Evolutionary conservation across 2,888 invertebrate species (phyloP), one percentile per base, ranked within the genome.

Genomic region (Tyria jacobaeae): DNA sequence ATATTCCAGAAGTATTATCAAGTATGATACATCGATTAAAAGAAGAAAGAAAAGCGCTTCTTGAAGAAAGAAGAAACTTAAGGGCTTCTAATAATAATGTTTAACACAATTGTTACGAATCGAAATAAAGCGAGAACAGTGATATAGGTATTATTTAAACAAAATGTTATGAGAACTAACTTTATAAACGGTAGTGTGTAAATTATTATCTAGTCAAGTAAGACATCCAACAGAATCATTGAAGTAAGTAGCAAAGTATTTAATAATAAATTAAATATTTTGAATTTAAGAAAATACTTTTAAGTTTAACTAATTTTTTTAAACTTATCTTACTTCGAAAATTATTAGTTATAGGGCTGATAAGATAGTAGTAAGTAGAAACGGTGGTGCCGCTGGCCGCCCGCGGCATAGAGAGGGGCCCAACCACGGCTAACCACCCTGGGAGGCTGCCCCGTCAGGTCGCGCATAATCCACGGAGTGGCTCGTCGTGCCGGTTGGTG

Each of bases 1-100:
- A 4, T 10, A 47, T 56, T 5, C 44, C 44, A n/a, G 24, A 35
- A 34, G 1, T 24, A 47, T 56, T 56, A 56, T 17, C n/a, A 15
- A 47, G 15, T 21, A 47, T 56, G 34, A 24, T 47, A 24, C 15
- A 56, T 10, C 21, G 34, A 47, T 24, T 47, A 14, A 56, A 56
- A n/a, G 24, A 47, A 21, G 24, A 47, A 57, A 48, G 56, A 17
- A 48, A n/a, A 25, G 5, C 10, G 35, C 37, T 57, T 35, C 12
- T 37, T 1, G 27, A 37, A 39, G 37, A 57, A 7, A 35, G 37
- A 12, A 6, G n/a, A 37, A 56, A 47, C 34, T 15, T 56, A 24
- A 24, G 12, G n/a, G 34, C 31, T n/a, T 24, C 47, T 1, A 7
- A 35, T 34, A 56, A 21, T 10, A 31, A 41, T 41, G 21, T 14